Conservation (phyloP, 2,888 invertebrate genomes). For the Aradus depressus region DNA sequence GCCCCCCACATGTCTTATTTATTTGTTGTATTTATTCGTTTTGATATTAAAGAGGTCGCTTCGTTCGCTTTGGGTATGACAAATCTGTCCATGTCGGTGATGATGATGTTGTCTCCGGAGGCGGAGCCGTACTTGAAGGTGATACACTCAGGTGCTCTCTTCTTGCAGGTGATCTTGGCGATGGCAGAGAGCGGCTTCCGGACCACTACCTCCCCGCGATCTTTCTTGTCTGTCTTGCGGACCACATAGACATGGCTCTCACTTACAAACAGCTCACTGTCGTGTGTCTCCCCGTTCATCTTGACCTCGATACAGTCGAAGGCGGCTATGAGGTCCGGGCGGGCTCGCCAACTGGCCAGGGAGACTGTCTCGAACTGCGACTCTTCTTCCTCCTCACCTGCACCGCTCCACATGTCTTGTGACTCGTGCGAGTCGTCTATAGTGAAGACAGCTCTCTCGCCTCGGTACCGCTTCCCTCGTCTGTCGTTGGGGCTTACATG, state of each 20-base stretch:
- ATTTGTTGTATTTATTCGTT: too few relatives aligned
- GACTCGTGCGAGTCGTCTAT: too few relatives aligned
- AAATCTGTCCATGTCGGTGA: slow-evolving; percentile 85
- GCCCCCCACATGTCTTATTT: too few relatives aligned
- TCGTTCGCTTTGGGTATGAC: slow-evolving; percentile 83
- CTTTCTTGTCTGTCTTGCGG: slow-evolving; percentile 65
- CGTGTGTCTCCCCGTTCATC: slow-evolving; percentile 76
- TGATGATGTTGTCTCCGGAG: slow-evolving; percentile 64
- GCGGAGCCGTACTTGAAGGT: slow-evolving; percentile 87
- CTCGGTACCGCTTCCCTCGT: slow-evolving; percentile 77
- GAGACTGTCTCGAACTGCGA: slow-evolving; percentile 63
- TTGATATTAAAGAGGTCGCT: slow-evolving; percentile 80
- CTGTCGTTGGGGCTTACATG: slow-evolving; percentile 65
- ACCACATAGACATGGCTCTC: slow-evolving; percentile 75
- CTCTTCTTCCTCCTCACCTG: slow-evolving; percentile 48
- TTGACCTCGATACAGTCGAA: slow-evolving; percentile 90
- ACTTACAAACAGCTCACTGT: slow-evolving; percentile 78
- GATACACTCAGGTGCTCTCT: slow-evolving; percentile 87
- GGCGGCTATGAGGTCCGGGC: slow-evolving; percentile 69
- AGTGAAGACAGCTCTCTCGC: slow-evolving; percentile 85
- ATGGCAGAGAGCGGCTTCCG: slow-evolving; percentile 81
- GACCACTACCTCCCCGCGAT: slow-evolving; percentile 74
- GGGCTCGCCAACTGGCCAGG: slow-evolving; percentile 66
- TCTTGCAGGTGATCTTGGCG: slow-evolving; percentile 94
- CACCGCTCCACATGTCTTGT: slow-evolving; percentile 37